Conservation (phyloP, 2,888 invertebrate genomes). For the Hylaea fasciaria region DNA sequence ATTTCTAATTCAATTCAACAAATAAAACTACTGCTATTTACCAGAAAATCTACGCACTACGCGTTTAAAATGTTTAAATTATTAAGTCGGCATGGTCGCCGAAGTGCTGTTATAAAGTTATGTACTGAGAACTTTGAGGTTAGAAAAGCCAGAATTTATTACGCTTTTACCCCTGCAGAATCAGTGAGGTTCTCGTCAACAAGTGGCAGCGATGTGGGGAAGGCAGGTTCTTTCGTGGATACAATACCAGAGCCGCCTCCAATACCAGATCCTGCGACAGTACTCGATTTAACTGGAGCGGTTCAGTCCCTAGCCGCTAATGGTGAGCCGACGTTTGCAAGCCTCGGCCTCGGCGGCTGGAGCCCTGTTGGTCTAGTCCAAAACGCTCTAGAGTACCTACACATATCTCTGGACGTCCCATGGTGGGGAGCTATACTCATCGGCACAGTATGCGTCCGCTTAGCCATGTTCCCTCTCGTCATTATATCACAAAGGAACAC, state of each 20-base stretch:
- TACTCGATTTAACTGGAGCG: constrained; percentile 64
- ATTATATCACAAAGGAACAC: constrained; percentile 92
- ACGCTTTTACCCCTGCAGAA: constrained; percentile 72
- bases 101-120: constrained; percentile 69
- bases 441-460: constrained; percentile 91
- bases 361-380: constrained; percentile 93
- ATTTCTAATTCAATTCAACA: constrained; percentile 15
- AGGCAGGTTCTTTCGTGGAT: constrained; percentile 60
- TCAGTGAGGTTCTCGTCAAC: constrained; percentile 72
- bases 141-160: constrained; percentile 76
- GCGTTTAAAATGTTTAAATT: constrained; percentile 72
- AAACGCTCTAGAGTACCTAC: constrained; percentile 91
- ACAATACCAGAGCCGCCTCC: constrained; percentile 79
- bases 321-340: constrained; percentile 92
- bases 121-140: constrained; percentile 76
- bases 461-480: constrained; percentile 93
- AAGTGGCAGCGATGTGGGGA: constrained; percentile 57
- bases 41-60: constrained; percentile 5
- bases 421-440: constrained; percentile 96
- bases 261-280: constrained; percentile 67
- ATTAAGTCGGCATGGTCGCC: constrained; percentile 70
- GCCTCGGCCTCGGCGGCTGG: constrained; percentile 93
- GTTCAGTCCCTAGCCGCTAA: constrained; percentile 75
- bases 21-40: neutral
- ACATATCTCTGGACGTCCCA: constrained; percentile 92